A percentile compares a stretch with the other conserved stretches of the same genome.
Evolutionary conservation across 2,113 vertebrate genomes (phyloP).

Genomic region (Axis porcinus): DNA sequence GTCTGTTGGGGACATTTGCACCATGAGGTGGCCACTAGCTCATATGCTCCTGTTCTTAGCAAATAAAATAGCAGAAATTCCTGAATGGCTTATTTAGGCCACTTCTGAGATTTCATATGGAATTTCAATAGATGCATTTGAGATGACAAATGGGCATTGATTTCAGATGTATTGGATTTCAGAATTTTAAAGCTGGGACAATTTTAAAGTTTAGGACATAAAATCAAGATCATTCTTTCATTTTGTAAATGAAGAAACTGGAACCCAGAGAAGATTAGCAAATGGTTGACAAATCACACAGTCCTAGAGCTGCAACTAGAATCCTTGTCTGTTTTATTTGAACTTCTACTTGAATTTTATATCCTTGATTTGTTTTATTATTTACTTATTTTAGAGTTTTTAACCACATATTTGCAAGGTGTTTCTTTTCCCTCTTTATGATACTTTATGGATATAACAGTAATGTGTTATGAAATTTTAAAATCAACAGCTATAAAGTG

Average conservation of each 20-base stretch:
- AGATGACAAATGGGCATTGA: constrained; percentile 43
- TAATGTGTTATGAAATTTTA: background rate
- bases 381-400: constrained; percentile 9
- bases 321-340: background rate
- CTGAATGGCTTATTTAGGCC: constrained; percentile 34
- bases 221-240: constrained; percentile 34
- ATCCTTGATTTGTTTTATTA: constrained; percentile 25
- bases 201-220: background rate
- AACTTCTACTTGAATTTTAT: constrained; percentile 36
- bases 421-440: background rate
- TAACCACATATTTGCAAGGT: background rate
- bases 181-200: constrained; percentile 18
- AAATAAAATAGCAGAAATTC: constrained; percentile 14
- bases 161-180: constrained; percentile 40
- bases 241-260: constrained; percentile 33
- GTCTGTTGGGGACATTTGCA: background rate
- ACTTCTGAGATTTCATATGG: constrained; percentile 45
- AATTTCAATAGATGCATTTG: constrained; percentile 52
- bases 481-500: background rate
- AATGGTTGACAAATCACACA: background rate
- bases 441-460: background rate
- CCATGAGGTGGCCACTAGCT: background rate
- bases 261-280: background rate
- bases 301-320: background rate
- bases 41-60: background rate